Evolutionary conservation across 2,888 invertebrate genomes (phyloP), one percentile per base, ranked within the genome.

Genomic region (Drosophila nigritarsus): DNA sequence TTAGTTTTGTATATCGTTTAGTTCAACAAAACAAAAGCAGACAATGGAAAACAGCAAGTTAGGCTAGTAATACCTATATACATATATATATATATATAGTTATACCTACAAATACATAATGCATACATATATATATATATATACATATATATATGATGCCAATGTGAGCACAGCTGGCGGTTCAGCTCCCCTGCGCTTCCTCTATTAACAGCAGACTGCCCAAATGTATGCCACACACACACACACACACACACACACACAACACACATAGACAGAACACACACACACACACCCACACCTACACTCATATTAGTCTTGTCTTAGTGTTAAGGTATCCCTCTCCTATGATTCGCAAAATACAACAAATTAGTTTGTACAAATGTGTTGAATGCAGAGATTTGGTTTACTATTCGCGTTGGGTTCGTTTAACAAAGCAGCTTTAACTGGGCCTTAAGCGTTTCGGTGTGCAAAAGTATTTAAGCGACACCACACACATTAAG

Each of bases 341-440:
- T 61, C 49, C 65, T 55, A 48, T 77, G 45, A 80, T 71, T 80
- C 70, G 80, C 85, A 82, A 79, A 38, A 82, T 82, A 82, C 69
- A 87, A 79, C 70, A 77, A 86, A 78, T 71, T 73, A 80, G 82
- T 60, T 78, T 81, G 84, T 80, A 85, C 60, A 69, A 80, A 80
- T 70, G 42, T 59, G 61, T 80, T 69, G 34, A 64, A 68, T 79
- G 61, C 49, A 50, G 49, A 36, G n/a, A 49, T 45, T 51, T 59
- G 18, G 20, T 67, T 67, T 48, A n/a, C 50, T 30, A 27, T 51
- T 13, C 27, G 20, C 27, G 13, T 27, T 59, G n/a, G 59, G 24
- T 3, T 42, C 42, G 20, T 27, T 18, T 6, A 18, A 27, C 29
- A 34, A 36, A 36, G 11, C 27, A 36, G 18, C 27, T 6, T 27